Evolutionary conservation across 2,888 invertebrate genomes (phyloP), one percentile per base, ranked within the genome.

Genomic region (Augiades crinisus): DNA sequence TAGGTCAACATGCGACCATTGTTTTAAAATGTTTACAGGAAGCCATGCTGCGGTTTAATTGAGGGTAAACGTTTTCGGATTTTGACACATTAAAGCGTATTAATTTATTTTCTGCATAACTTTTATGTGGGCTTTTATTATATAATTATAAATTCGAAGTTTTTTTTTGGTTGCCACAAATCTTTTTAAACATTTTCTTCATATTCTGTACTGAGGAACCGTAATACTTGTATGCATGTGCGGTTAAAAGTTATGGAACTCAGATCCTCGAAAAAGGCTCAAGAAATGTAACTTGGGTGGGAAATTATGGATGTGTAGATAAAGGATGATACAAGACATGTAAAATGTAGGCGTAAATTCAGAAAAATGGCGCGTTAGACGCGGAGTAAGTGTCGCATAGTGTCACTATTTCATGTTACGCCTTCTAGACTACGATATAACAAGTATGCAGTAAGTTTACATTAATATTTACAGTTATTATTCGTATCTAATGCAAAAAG

Each of bases 331-430:
- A 40, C 47, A 40, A 24, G 40, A 31, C 33, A 14, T 49, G 40
- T 40, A 49, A 47, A 40, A 12, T 49, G 38, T 40, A 49, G 40
- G 33, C 47, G 40, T 47, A 49, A 49, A 49, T 49, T 49, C 47
- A 24, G 34, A 40, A 40, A 47, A 33, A 47, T 22, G 33, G 8
- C 31, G 31, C 34, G 33, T 34, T 47, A 31, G 31, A 24, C n/a
- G 13, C 47, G 33, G 7, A 43, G 41, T 40, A 10, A 40, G 16
- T 40, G 31, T 33, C 33, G 24, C 33, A 40, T 33, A 33, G 40
- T 40, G 24, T 33, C 47, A 47, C 38, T 47, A 47, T 37, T 50
- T 50, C 34, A 27, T 47, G 12, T 34, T 17, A 33, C 21, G 24
- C 34, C 33, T 34, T 27, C 22, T 10, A n/a, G 4, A 10, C 2